Percentiles rank a stretch among this genome's conserved stretches.
These are phyloP conservation scores for Clinocottus analis DNA, from an alignment of 2,113 vertebrate genomes.

Conservation along the genomic window DNA sequence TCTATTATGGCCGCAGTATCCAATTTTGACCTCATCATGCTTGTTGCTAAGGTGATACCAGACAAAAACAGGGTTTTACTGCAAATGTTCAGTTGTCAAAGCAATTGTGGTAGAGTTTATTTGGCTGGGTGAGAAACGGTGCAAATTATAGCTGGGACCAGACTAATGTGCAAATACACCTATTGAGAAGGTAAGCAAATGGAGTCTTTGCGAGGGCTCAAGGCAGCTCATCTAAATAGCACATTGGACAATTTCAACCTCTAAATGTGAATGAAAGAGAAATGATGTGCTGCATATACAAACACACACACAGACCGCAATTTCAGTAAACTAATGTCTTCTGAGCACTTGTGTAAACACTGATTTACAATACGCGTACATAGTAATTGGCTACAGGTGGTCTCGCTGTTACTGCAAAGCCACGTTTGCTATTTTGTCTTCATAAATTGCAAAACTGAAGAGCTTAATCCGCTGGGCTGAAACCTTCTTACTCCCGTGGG, in stretches of 20 bases:
- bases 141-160: conserved; percentile 45
- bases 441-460: conserved; percentile 32
- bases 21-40: conserved; percentile 50
- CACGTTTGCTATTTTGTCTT: conserved; percentile 24
- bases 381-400: conserved; percentile 29
- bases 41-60: conserved; percentile 44
- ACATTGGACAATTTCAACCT: conserved; percentile 36
- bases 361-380: conserved; percentile 15
- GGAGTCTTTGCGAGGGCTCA: conserved; percentile 48
- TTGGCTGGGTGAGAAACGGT: conserved; percentile 24
- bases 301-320: conserved; percentile 27
- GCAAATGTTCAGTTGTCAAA: conserved; percentile 58
- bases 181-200: conserved; percentile 69
- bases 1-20: conserved; percentile 45
- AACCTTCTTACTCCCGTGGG: neutral
- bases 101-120: conserved; percentile 32
- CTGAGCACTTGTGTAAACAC: conserved; percentile 24
- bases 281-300: conserved; percentile 6
- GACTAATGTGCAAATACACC: conserved; percentile 62
- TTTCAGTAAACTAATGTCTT: conserved; percentile 35
- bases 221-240: conserved; percentile 54
- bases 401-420: conserved; percentile 13
- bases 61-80: conserved; percentile 43
- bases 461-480: conserved; percentile 1
- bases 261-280: conserved; percentile 37